phyloP scores from a whole-genome alignment of 2,797 vertebrate species.

The Gobio occitaniae region DNA sequence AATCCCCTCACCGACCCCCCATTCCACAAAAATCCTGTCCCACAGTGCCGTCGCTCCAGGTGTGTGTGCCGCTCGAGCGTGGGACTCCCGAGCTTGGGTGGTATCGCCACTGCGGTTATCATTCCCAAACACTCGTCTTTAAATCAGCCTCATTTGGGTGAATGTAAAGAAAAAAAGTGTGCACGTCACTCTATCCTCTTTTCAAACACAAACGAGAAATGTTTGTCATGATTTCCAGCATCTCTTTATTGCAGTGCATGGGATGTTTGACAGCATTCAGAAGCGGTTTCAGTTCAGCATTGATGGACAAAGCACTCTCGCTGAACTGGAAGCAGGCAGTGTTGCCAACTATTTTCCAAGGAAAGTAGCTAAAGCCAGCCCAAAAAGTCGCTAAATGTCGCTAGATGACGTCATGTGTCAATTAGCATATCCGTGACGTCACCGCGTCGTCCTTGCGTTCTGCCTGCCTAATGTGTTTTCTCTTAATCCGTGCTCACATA shows the following conservation, averaged over 20 bases:
- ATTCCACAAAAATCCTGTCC: neutral
- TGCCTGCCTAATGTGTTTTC: too few species aligned
- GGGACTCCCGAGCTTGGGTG: constrained; percentile 19
- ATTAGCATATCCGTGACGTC: too few species aligned
- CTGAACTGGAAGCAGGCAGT: constrained; percentile 12
- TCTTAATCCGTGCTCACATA: too few species aligned
- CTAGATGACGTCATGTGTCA: too few species aligned
- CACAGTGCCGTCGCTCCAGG: constrained; percentile 59
- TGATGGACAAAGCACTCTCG: constrained; percentile 35
- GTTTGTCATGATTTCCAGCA: neutral
- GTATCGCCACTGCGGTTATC: constrained; percentile 21
- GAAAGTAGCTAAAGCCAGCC: too few species aligned
- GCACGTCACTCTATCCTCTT: neutral
- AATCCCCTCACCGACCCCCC: constrained; percentile 36
- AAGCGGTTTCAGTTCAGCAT: neutral
- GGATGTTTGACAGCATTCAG: constrained; percentile 1
- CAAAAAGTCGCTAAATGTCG: too few species aligned
- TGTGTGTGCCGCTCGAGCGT: constrained; percentile 58
- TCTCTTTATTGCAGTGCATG: constrained; percentile 1
- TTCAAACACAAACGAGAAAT: neutral
- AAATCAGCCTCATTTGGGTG: neutral
- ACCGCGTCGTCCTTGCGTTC: too few species aligned
- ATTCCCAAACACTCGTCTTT: neutral
- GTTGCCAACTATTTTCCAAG: too few species aligned
- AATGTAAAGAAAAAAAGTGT: neutral